Base-by-base conservation (phyloP, 2,888 invertebrate genomes). In the Priocnemis perturbator region DNA sequence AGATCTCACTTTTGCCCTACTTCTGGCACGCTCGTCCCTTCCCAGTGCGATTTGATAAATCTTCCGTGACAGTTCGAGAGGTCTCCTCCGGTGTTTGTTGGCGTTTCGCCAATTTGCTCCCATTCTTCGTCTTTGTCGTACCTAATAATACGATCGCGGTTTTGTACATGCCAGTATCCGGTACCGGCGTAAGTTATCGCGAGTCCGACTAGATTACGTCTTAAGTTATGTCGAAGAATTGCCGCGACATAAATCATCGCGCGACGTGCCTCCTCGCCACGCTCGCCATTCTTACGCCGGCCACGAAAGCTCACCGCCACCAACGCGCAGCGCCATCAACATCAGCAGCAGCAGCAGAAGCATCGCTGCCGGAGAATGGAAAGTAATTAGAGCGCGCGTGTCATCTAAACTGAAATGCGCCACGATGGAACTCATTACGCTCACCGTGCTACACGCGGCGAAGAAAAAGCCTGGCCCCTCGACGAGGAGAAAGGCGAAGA, bases 301-400 rank as follows among this genome's bases (percentile, higher is more conserved):
- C 47, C 59, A 30, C 30, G 53, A 15, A 20, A 55, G 56, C 58
- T 59, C 26, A 47, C 37, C 44, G 48, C 47, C 44, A 20, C 21
- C 52, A 52, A 55, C 60, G 60, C 21, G 47, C 17, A 19, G 19
- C 26, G 7, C 3, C 26, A 26, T 4, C 37, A 37, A 9, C 37
- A 11, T 3, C 37, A 37, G 37, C 37, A 37, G 37, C 37, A 7
- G 37, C 37, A 9, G 11, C 4, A 9, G 37, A 5, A 11, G 4
- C 11, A 9, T 37, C 4, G 4, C 7, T 1, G 11, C 37, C 37
- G 11, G 37, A 37, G 37, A 37, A 37, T 37, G 37, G 37, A 37
- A 37, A 62, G 69, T 69, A 76, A 77, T 77, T 71, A 71, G 64
- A 58, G 64, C 67, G 62, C 67, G 56, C 56, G 65, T 64, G 63